Evolutionary conservation across 2,797 vertebrate genomes (phyloP), one percentile per base, ranked within the genome.

Genomic region (Remorina albescens): DNA sequence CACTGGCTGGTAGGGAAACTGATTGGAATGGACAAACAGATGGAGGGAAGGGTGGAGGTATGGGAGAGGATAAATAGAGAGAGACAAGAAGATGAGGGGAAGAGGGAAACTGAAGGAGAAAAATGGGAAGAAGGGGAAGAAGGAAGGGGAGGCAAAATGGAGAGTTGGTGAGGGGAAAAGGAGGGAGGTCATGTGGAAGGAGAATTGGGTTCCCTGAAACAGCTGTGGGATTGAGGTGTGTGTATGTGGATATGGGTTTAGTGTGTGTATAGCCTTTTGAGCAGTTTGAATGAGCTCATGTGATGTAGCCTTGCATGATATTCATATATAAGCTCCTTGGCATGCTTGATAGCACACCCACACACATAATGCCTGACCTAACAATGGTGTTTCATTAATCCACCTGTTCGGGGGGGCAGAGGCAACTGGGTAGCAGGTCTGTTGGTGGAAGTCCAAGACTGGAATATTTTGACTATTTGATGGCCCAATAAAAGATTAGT

Each of bases 11-110:
- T 28, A 4, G 81, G 88, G 90, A 90, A 88, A 88, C 95, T 95
- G 95, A 96, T 94, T 93, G 85, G 91, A 95, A 67, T 71, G 73
- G 94, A 95, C 93, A 95, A 91, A 92, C 91, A 93, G 91, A 94
- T 76, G 80, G 82, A 90, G 68, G 46, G 83, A 26, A 39, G 50
- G 85, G 74, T 78, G 37, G 39, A 67, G 8, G 77, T 8, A 32
- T 58, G 8, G 21, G 80, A 80, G 67, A 80, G 55, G 70, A 81
- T 54, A 75, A 85, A 86, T 66, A 54, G 59, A 76, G 60, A 71
- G 77, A 77, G 81, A 88, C 85, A 82, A 74, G 86, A 71, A 34
- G 63, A 89, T 82, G 78, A 88, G 89, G 68, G 69, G 54, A 44
- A 71, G 59, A 74, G 63, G 56, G 34, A 80, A 70, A 67, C 11